Conservation (phyloP, 2,113 vertebrate genomes). For the Melanostigma gelatinosum region DNA sequence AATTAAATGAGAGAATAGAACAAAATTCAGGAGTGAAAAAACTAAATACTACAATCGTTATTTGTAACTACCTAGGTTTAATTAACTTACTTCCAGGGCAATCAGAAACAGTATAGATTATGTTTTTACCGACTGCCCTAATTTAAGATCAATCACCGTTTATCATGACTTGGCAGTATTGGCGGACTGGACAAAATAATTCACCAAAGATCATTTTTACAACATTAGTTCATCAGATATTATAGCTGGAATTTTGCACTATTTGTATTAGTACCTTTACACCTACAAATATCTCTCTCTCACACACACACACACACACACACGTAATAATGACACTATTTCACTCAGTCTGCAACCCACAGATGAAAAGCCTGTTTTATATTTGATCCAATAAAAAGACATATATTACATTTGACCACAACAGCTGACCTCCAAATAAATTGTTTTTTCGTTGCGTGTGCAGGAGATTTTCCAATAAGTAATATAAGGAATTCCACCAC, state of each 20-base stretch:
- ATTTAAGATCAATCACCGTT: neutral
- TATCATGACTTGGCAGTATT: neutral
- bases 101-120: neutral
- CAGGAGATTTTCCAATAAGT: conserved; percentile 15
- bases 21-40: neutral
- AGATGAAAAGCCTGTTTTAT: conserved; percentile 24
- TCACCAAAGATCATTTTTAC: neutral
- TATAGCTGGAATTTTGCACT: neutral
- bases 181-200: neutral
- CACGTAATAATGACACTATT: conserved; percentile 11
- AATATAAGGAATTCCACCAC: conserved; percentile 22
- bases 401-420: conserved; percentile 48
- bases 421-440: conserved; percentile 42
- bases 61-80: neutral
- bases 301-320: neutral
- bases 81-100: neutral
- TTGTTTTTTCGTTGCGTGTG: neutral
- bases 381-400: conserved; percentile 42
- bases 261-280: neutral
- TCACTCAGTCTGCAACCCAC: conserved; percentile 5
- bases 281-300: neutral
- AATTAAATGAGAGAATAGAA: neutral
- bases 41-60: neutral
- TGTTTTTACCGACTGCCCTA: neutral
- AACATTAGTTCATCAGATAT: neutral